Evolutionary conservation across 2,888 invertebrate genomes (phyloP), one percentile per base, ranked within the genome.

Genomic region (Corbicula japonica): DNA sequence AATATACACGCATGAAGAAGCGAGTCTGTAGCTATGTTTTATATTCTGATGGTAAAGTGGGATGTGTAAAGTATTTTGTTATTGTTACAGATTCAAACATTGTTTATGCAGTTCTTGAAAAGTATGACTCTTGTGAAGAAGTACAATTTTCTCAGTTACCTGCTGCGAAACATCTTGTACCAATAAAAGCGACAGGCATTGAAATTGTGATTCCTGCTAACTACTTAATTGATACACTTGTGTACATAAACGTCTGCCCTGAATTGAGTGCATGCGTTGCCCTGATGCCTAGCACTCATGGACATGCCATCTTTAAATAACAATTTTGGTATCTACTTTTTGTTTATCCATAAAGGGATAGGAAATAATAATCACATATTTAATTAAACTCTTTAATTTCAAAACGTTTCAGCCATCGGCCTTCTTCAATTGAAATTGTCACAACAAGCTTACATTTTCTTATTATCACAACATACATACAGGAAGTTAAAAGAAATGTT

Each of bases 21-120:
- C 74, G 74, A 34, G 52, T 44, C 34, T 75, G 74, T 52, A 68
- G 74, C 44, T 75, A 66, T 68, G 66, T 75, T 61, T 75, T 75
- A 38, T 75, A 76, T 69, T 61, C 50, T 38, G 61, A 69, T 44
- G 41, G 34, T 28, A 61, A 61, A 8, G 62, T 69, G 61, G 75
- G 75, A 60, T 69, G 21, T 52, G 54, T 76, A 8, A 69, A 69
- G 26, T 76, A 69, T 44, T 69, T 69, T 61, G 75, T 56, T 38
- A 46, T 75, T 18, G 41, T 50, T 56, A 60, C 61, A 30, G 30
- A 18, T 62, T 76, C 75, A 69, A 46, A 61, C 35, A 28, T 30
- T 46, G 75, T 62, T 32, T 76, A 76, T 44, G 75, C 75, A 28
- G 62, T 76, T 69, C 50, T 76, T 61, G 75, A 76, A 26, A 61